A percentile compares a stretch with the other conserved stretches of the same genome.
These are phyloP conservation scores for Aquatica leii DNA, from an alignment of 2,888 invertebrate genomes.

Conservation along the genomic window DNA sequence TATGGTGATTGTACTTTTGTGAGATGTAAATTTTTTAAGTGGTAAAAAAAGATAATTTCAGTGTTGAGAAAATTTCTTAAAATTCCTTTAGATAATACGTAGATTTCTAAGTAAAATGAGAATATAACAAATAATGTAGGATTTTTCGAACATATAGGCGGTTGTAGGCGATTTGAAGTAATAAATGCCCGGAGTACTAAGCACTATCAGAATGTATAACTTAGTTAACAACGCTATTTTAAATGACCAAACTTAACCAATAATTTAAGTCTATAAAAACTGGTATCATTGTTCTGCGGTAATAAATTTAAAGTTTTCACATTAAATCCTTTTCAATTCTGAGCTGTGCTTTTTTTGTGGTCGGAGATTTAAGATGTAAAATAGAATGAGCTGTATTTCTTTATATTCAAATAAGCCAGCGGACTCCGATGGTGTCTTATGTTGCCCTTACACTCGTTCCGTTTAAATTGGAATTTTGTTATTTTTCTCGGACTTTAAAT, in stretches of 20 bases:
- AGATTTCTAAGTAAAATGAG: not conserved
- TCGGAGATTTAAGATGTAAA: slow-evolving; percentile 58
- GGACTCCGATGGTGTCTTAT: slow-evolving; percentile 33
- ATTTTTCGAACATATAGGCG: slow-evolving; percentile 13
- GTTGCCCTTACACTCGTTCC: slow-evolving; percentile 31
- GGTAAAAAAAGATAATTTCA: too few relatives aligned
- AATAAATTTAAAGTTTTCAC: slow-evolving; percentile 63
- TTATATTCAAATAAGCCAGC: slow-evolving; percentile 59
- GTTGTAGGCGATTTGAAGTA: slow-evolving; percentile 25
- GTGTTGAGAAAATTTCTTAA: too few relatives aligned
- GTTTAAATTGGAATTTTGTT: slow-evolving; percentile 32
- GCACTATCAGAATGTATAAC: slow-evolving; percentile 53
- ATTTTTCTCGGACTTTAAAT: slow-evolving; percentile 17
- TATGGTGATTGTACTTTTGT: too few relatives aligned
- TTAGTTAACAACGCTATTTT: slow-evolving; percentile 57
- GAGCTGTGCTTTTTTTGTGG: slow-evolving; percentile 53
- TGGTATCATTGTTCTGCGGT: slow-evolving; percentile 62
- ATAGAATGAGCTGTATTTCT: slow-evolving; percentile 58
- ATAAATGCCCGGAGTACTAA: slow-evolving; percentile 48
- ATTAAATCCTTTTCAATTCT: slow-evolving; percentile 61
- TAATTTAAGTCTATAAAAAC: slow-evolving; percentile 62
- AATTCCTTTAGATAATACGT: not conserved
- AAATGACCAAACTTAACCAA: slow-evolving; percentile 61
- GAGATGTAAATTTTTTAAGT: too few relatives aligned
- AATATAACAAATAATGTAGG: not conserved